Conservation (phyloP, 2,797 vertebrate species). For the Leptodactylus fallax region DNA sequence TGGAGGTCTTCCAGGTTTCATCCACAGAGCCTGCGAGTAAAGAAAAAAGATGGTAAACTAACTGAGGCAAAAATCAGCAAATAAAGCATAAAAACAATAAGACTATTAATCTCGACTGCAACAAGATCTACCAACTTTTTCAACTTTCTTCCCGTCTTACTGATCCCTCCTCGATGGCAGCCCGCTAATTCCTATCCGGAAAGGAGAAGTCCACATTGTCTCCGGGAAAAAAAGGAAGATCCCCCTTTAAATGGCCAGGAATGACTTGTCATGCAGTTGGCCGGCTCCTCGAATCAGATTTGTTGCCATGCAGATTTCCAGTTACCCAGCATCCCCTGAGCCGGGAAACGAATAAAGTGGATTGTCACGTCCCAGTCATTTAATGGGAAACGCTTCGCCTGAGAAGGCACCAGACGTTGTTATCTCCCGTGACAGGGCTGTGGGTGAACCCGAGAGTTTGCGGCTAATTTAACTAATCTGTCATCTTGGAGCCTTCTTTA, state of each 20-base stretch:
- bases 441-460: slow-evolving; percentile 9
- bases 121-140: background rate
- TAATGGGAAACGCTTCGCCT: slow-evolving; percentile 20
- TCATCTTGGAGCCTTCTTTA: background rate
- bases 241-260: slow-evolving; percentile 11
- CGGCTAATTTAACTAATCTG: slow-evolving; percentile 36
- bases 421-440: slow-evolving; percentile 31
- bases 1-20: background rate
- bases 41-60: background rate
- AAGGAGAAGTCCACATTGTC: background rate
- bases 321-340: background rate
- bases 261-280: background rate
- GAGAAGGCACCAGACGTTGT: slow-evolving; percentile 24
- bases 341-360: background rate
- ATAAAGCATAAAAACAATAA: background rate
- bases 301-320: slow-evolving; percentile 44
- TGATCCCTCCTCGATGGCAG: background rate
- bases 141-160: background rate
- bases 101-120: background rate
- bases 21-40: background rate
- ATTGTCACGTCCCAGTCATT: slow-evolving; percentile 22
- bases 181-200: background rate
- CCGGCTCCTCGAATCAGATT: slow-evolving; percentile 1
- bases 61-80: background rate
- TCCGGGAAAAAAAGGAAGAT: background rate